phyloP scores from a whole-genome alignment of 2,888 invertebrate genomes.

The Limulus polyphemus region DNA sequence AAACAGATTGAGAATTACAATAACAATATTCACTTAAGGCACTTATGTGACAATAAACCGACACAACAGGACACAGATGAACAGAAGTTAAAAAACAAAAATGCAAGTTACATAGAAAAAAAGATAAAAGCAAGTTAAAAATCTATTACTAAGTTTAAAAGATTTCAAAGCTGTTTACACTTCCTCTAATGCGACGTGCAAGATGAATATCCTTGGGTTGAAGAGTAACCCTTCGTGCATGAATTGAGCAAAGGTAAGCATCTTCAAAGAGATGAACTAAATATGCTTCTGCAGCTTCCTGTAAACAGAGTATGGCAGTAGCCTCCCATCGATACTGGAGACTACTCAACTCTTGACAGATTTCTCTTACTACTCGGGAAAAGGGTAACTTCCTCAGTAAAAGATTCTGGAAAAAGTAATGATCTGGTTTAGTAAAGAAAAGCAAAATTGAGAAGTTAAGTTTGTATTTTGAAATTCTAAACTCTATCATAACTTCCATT shows the following conservation, averaged over 20 bases:
- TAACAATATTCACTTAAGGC: too few species aligned
- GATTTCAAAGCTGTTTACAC: not conserved
- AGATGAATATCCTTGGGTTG: not conserved
- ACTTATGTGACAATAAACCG: too few species aligned
- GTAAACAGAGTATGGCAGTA: not conserved
- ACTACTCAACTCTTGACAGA: not conserved
- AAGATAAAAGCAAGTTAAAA: too few species aligned
- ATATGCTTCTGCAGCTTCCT: slow-evolving; percentile 1
- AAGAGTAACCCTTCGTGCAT: slow-evolving; percentile 3
- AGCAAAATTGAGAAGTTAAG: too few species aligned
- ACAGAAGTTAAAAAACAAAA: too few species aligned
- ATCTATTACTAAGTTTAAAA: too few species aligned
- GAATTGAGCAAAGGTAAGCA: not conserved
- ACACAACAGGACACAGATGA: too few species aligned
- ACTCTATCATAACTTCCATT: too few species aligned
- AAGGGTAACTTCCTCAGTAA: not conserved
- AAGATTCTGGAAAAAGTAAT: not conserved
- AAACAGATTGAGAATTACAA: too few species aligned
- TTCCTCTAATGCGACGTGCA: not conserved
- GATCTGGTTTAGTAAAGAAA: too few species aligned
- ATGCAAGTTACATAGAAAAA: too few species aligned
- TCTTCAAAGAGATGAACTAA: slow-evolving; percentile 1
- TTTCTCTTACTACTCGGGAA: slow-evolving; percentile 1
- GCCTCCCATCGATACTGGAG: not conserved
- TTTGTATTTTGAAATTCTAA: too few species aligned